Evolutionary conservation across 1,140 invertebrate species (phyloP).

Genomic region (Drosophila micromelanica): DNA sequence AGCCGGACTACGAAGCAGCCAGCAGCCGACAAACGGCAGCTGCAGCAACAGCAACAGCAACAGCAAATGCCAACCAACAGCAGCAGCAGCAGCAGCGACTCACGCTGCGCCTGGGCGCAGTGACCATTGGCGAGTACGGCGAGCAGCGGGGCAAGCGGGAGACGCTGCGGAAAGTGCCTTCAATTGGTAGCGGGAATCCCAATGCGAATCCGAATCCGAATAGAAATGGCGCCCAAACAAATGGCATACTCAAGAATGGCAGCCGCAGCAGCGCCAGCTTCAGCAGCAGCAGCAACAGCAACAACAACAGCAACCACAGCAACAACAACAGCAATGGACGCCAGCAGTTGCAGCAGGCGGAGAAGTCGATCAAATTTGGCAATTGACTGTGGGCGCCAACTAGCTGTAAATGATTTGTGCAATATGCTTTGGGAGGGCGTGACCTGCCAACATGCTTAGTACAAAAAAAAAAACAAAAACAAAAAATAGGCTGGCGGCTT

Average conservation of each 20-base stretch:
- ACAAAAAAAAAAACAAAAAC: slow-evolving; percentile 2
- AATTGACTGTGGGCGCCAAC: slow-evolving; percentile 48
- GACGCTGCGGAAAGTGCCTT: slow-evolving; percentile 78
- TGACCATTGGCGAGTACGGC: slow-evolving; percentile 89
- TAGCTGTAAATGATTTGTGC: slow-evolving; percentile 48
- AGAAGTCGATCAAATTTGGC: slow-evolving; percentile 80
- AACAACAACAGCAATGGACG: slow-evolving; percentile 34
- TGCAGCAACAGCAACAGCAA: slow-evolving; percentile 55
- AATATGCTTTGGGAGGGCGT: slow-evolving; percentile 44
- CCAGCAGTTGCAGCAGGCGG: slow-evolving; percentile 41
- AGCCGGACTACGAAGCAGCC: slow-evolving; percentile 86
- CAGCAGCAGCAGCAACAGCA: slow-evolving; percentile 20
- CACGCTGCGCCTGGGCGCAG: slow-evolving; percentile 85
- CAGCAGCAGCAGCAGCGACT: slow-evolving; percentile 62
- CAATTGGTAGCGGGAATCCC: slow-evolving; percentile 29
- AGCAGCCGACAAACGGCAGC: slow-evolving; percentile 48
- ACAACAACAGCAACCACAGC: slow-evolving; percentile 22
- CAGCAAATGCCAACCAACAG: slow-evolving; percentile 58
- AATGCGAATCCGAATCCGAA: not conserved
- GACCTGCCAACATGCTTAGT: slow-evolving; percentile 8
- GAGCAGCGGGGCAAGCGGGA: slow-evolving; percentile 84
- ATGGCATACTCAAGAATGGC: slow-evolving; percentile 80
- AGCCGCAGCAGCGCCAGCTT: slow-evolving; percentile 67
- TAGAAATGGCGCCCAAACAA: slow-evolving; percentile 32
- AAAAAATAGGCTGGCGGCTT: slow-evolving; percentile 2